Evolutionary conservation across 2,888 invertebrate species (phyloP), one percentile per base, ranked within the genome.

Genomic region (Drosophila mercatorum): DNA sequence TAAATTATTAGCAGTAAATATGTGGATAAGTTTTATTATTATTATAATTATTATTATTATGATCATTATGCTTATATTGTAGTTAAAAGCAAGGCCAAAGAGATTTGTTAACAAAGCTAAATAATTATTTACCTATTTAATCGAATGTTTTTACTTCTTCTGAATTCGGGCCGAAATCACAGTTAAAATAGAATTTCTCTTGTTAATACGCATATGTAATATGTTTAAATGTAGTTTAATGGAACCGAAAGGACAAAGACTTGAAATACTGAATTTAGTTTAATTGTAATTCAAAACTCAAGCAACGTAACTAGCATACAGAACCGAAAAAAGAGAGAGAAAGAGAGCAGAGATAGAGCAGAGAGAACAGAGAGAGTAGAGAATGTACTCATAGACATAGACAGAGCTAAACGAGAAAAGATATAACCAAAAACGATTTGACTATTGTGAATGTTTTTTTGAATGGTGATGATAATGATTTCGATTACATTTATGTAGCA

Each of bases 391-490:
- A 71, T 56, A 59, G 66, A 62, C 64, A 72, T 47, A 40, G 36
- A 53, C 6, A 51, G 11, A 34, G 34, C 17, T 31, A 52, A 31
- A 31, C 0, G 31, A 44, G 43, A 11, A 28, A n/a, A 8, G 5
- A 28, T 14, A 55, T 68, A 51, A 56, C 36, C 67, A 72, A 41
- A 46, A 40, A 34, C 47, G 66, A 76, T 62, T 63, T 57, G 56
- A 72, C 75, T 79, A 85, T 79, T 81, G 81, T 83, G 78, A 82
- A 75, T 86, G 83, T 77, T 81, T 86, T 72, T 81, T 31, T 51
- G 4, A 51, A 51, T 11, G 49, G 49, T 51, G 49, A 51, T 51
- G 6, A 64, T 66, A 76, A 65, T 60, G 68, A 72, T 70, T 75
- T 78, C 49, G 66, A 59, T 81, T 75, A 56, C 51, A 36, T 73